Conservation (phyloP, 2,888 invertebrate genomes). For the Ectemnius lituratus region DNA sequence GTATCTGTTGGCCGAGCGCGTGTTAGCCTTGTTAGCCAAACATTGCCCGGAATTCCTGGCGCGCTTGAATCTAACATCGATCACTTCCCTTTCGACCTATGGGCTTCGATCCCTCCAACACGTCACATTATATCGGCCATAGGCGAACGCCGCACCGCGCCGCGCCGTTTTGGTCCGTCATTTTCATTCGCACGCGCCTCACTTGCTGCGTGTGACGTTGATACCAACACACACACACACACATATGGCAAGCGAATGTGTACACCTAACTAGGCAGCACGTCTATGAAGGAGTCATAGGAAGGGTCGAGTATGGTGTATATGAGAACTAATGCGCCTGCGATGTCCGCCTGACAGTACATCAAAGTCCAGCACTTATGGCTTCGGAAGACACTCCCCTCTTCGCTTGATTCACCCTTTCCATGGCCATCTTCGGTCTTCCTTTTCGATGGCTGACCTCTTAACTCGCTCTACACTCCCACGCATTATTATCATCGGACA, state of each 20-base stretch:
- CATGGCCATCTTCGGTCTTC: not conserved
- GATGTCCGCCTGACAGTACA: slow-evolving; percentile 74
- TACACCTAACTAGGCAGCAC: slow-evolving; percentile 30
- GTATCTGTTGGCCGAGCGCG: slow-evolving; percentile 46
- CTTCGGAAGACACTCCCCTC: slow-evolving; percentile 40
- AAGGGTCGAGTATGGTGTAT: slow-evolving; percentile 41
- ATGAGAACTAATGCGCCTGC: slow-evolving; percentile 74
- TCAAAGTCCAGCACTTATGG: slow-evolving; percentile 67
- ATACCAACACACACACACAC: slow-evolving; percentile 24
- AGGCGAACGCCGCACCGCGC: no score
- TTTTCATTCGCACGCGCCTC: slow-evolving; percentile 39
- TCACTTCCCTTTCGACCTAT: slow-evolving; percentile 52
- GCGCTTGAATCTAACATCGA: slow-evolving; percentile 65
- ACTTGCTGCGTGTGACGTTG: slow-evolving; percentile 25
- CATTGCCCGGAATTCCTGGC: slow-evolving; percentile 61
- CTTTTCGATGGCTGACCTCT: slow-evolving; percentile 29
- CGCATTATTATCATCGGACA: slow-evolving; percentile 59
- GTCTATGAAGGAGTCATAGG: slow-evolving; percentile 63
- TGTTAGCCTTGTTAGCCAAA: slow-evolving; percentile 67
- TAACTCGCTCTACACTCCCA: slow-evolving; percentile 56
- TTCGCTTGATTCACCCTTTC: not conserved
- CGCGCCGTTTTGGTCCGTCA: slow-evolving; percentile 34
- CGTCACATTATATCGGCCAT: slow-evolving; percentile 33
- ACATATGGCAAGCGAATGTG: slow-evolving; percentile 30
- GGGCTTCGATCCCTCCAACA: slow-evolving; percentile 32